A percentile compares a stretch with the other conserved stretches of the same genome.
These are phyloP conservation scores for Catonia carolina DNA, from an alignment of 2,888 invertebrate species.

Conservation along the genomic window DNA sequence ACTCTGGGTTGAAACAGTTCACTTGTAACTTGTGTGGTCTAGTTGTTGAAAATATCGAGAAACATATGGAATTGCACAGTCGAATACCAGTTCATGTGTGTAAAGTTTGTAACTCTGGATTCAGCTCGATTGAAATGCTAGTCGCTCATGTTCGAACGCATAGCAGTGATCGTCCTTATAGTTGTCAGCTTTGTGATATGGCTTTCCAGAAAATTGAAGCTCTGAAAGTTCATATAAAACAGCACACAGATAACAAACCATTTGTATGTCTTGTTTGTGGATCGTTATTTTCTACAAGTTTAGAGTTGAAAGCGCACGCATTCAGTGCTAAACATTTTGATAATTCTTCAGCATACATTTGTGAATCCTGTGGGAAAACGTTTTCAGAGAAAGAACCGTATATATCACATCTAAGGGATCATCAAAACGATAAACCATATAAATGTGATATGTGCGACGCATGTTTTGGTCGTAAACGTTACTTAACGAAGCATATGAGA, in stretches of 20 bases:
- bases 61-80: conserved; percentile 6
- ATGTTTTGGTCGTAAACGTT: conserved; percentile 54
- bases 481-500: conserved; percentile 52
- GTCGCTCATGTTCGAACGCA: conserved; percentile 3
- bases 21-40: conserved; percentile 1
- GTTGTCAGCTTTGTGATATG: conserved; percentile 11
- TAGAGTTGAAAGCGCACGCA: conserved; percentile 2
- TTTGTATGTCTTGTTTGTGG: conserved; percentile 1
- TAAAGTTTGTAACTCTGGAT: conserved; percentile 3
- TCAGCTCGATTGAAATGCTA: background rate
- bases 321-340: background rate
- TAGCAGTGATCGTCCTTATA: conserved; percentile 3
- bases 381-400: conserved; percentile 52
- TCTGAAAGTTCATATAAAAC: conserved; percentile 23
- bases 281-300: background rate
- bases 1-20: background rate
- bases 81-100: conserved; percentile 1
- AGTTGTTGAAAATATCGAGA: background rate
- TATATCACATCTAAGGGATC: conserved; percentile 52
- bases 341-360: conserved; percentile 48
- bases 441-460: conserved; percentile 50
- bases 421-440: conserved; percentile 54
- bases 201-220: conserved; percentile 5
- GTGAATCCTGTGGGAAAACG: conserved; percentile 52
- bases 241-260: background rate